Conservation (phyloP, 2,113 vertebrate genomes). For the Strix uralensis region DNA sequence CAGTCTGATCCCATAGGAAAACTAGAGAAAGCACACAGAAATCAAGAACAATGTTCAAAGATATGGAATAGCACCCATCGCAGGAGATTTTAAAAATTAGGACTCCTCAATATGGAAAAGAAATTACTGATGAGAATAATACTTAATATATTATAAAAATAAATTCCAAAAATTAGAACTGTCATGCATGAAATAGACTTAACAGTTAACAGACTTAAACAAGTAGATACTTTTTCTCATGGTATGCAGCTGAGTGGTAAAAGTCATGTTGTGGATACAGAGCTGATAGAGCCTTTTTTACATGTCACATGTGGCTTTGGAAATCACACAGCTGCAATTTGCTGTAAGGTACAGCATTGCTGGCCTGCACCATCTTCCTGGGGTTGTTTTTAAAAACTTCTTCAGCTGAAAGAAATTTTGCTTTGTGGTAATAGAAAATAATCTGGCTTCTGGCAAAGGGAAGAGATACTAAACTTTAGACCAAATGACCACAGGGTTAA, state of each 20-base stretch:
- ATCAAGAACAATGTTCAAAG: not conserved
- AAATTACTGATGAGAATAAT: not conserved
- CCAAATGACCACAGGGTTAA: not conserved
- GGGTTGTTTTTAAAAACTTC: not conserved
- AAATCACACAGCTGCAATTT: not conserved
- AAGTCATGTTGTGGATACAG: not conserved
- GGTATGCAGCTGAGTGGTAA: not conserved
- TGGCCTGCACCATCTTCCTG: not conserved
- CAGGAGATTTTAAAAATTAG: not conserved
- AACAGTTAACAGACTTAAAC: not conserved
- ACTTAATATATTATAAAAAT: not conserved
- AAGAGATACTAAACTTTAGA: not conserved
- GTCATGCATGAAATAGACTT: not conserved
- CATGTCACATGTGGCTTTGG: not conserved
- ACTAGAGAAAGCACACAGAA: not conserved
- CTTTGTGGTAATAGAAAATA: not conserved
- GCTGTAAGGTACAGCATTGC: rapidly evolving
- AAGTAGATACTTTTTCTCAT: not conserved
- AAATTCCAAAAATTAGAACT: not conserved
- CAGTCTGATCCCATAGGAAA: rapidly evolving
- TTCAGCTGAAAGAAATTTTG: not conserved
- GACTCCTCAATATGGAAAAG: not conserved
- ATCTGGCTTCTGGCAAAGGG: not conserved
- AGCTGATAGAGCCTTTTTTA: not conserved
- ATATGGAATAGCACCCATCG: not conserved